Evolutionary conservation across 2,797 vertebrate genomes (phyloP).

Genomic region (Linurgus olivaceus): DNA sequence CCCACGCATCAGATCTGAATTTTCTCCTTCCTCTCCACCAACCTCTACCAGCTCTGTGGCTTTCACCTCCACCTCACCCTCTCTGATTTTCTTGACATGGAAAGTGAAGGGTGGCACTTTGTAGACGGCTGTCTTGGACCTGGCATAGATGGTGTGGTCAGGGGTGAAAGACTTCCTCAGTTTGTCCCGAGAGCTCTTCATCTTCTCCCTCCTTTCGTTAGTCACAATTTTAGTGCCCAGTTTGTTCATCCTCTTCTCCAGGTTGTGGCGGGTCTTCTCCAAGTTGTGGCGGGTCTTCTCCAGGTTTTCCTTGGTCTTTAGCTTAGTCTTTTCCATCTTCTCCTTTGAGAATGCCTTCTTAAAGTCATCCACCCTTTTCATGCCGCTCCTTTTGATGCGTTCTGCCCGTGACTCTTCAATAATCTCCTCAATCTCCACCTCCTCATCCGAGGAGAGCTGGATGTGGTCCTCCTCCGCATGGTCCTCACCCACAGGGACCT

Average conservation of each 20-base stretch:
- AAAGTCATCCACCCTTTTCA: slow-evolving; percentile 91
- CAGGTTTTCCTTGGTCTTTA: slow-evolving; percentile 91
- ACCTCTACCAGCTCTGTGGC: slow-evolving; percentile 97
- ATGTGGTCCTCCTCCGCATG: slow-evolving; percentile 79
- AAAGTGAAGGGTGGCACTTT: slow-evolving; percentile 98
- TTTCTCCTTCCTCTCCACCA: slow-evolving; percentile 81
- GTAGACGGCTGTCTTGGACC: slow-evolving; percentile 92
- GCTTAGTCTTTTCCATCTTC: slow-evolving; percentile 93
- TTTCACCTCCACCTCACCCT: slow-evolving; percentile 87
- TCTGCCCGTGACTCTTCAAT: slow-evolving; percentile 92
- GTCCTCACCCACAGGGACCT: slow-evolving; percentile 78
- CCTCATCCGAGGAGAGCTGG: slow-evolving; percentile 88
- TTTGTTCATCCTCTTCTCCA: slow-evolving; percentile 95
- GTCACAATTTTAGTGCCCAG: slow-evolving; percentile 90
- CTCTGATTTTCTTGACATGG: slow-evolving; percentile 95
- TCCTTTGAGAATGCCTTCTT: slow-evolving; percentile 98
- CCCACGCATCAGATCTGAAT: slow-evolving; percentile 76
- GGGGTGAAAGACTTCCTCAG: slow-evolving; percentile 92
- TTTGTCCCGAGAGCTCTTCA: slow-evolving; percentile 90
- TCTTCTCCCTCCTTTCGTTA: slow-evolving; percentile 87
- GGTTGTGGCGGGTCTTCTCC: slow-evolving; percentile 92
- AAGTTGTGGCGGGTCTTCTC: slow-evolving; percentile 94
- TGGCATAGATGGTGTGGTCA: slow-evolving; percentile 86
- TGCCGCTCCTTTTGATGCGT: slow-evolving; percentile 88
- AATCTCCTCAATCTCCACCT: slow-evolving; percentile 94